A percentile compares a stretch with the other conserved stretches of the same genome.
These are phyloP conservation scores for Tetheella fluctuosa DNA, from an alignment of 2,888 invertebrate genomes.

Conservation along the genomic window DNA sequence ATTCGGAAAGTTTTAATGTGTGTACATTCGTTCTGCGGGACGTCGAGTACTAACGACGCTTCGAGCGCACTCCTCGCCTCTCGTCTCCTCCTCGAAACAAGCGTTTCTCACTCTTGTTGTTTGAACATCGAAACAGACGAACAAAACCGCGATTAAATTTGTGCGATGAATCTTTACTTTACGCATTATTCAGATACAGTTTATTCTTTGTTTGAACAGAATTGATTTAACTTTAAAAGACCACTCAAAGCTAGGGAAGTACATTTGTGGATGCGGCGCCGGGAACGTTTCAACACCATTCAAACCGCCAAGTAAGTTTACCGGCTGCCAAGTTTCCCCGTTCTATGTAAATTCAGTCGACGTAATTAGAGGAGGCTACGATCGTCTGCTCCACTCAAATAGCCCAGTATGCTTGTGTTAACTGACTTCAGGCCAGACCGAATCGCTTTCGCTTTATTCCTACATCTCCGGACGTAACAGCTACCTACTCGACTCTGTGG, in stretches of 20 bases:
- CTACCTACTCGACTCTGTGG: conserved; percentile 33
- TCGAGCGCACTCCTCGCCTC: conserved; percentile 68
- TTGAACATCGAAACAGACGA: conserved; percentile 73
- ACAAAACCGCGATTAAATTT: conserved; percentile 64
- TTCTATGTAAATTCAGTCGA: conserved; percentile 65
- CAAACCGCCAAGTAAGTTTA: conserved; percentile 56
- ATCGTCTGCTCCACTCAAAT: conserved; percentile 58
- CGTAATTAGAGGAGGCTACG: conserved; percentile 67
- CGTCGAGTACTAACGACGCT: conserved; percentile 64
- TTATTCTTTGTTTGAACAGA: conserved; percentile 28
- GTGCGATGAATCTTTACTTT: conserved; percentile 37
- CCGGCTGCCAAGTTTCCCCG: conserved; percentile 66
- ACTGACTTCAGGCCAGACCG: conserved; percentile 51
- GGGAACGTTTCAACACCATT: conserved; percentile 52
- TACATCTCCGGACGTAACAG: conserved; percentile 33
- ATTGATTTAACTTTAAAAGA: conserved; percentile 38
- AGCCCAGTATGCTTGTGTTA: conserved; percentile 52
- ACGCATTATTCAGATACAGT: conserved; percentile 39
- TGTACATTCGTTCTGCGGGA: conserved; percentile 70
- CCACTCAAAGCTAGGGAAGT: conserved; percentile 30
- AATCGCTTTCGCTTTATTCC: conserved; percentile 49
- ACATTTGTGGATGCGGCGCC: conserved; percentile 35
- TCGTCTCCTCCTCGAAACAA: conserved; percentile 62
- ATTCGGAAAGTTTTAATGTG: conserved; percentile 79
- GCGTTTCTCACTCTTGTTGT: conserved; percentile 69